Evolutionary conservation across 2,888 invertebrate genomes (phyloP), one percentile per base, ranked within the genome.

Genomic region (Hoplodrina blanda): DNA sequence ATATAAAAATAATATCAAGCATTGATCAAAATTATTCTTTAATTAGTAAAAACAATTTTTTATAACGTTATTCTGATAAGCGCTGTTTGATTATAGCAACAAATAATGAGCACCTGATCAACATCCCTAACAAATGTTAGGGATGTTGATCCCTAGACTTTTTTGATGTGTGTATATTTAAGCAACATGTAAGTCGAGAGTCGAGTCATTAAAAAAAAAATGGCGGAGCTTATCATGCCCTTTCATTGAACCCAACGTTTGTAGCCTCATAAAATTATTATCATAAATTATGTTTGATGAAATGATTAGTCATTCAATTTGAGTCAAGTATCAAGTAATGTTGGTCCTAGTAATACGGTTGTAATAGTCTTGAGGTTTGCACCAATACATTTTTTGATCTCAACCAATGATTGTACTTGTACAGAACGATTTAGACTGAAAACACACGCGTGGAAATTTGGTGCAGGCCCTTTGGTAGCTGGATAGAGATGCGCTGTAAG

Each of bases 321-420:
- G 0, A 7, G 5, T 33, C 74, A 89, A 91, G 89, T 91, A 91
- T 89, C 93, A 92, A 93, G 62, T 55, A 5, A 20, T n/a, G n/a
- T 55, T 10, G 19, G 84, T 84, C 89, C 84, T 72, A 20, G 79
- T 92, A 88, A 60, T 81, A 69, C 49, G 68, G 80, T 81, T 81
- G 91, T 91, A 93, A 93, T 92, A 92, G 91, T 89, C 87, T 65
- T 87, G 89, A 90, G 90, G 89, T 93, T 91, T 92, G 92, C 92
- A 89, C 92, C 93, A 93, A 94, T 94, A 93, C 91, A 92, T 94
- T 94, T 94, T 94, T 94, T 93, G 94, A 94, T 94, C 92, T 85
- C 84, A 78, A 82, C 84, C 86, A 89, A 88, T 88, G 93, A 93
- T 94, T 92, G 93, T 86, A 88, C 86, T 87, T 82, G 85, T 79